phyloP scores from a whole-genome alignment of 2,797 vertebrate species.

The Myoxocephalus aenaeus region DNA sequence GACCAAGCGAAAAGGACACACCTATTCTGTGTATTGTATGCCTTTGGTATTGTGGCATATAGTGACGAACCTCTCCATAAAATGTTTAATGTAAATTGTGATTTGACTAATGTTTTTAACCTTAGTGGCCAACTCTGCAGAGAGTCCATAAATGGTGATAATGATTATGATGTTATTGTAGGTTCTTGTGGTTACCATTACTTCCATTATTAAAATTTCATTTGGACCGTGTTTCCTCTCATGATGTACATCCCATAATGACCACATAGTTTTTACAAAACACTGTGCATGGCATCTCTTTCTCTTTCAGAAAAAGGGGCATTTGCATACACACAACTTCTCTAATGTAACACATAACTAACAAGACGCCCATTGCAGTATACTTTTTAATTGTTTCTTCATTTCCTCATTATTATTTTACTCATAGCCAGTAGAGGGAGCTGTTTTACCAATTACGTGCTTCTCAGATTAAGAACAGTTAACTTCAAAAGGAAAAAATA shows the following conservation, averaged over 20 bases:
- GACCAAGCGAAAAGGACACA: background rate
- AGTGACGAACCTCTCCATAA: conserved; percentile 1
- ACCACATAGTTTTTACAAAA: background rate
- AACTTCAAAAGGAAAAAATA: too few species aligned
- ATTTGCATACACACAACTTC: background rate
- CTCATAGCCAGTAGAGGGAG: background rate
- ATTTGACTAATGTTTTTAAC: background rate
- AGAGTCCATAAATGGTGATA: background rate
- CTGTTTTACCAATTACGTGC: background rate
- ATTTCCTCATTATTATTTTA: background rate
- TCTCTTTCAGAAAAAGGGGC: background rate
- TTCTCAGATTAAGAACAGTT: background rate
- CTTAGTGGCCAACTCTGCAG: background rate
- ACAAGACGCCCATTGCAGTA: background rate
- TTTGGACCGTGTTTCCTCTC: background rate
- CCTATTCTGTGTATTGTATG: conserved; percentile 3
- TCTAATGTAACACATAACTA: background rate
- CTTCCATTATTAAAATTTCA: conserved; percentile 35
- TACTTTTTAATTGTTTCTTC: background rate
- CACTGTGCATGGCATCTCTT: background rate
- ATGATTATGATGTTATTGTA: conserved; percentile 9
- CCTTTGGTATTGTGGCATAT: conserved; percentile 1
- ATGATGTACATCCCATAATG: conserved; percentile 1
- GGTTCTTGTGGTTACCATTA: conserved; percentile 8
- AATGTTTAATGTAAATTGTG: conserved; percentile 6